Percentiles rank a stretch among this genome's conserved stretches.
Conservation (phyloP, 2,113 vertebrate species). For the Aythya baeri region DNA sequence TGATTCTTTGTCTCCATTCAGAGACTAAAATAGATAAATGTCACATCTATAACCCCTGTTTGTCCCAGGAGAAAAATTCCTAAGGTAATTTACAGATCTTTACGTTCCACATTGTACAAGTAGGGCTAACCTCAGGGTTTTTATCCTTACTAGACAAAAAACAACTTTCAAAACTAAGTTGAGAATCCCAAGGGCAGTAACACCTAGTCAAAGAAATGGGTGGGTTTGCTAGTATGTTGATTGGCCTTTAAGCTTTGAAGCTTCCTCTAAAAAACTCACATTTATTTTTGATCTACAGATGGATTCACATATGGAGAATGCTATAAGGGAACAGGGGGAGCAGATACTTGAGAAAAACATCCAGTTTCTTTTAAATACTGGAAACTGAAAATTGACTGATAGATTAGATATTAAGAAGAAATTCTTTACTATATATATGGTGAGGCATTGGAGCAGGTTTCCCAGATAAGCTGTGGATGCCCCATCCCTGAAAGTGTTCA, state of each 20-base stretch:
- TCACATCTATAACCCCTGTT: neutral
- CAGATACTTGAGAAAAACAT: neutral
- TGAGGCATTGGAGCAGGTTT: too few relatives aligned
- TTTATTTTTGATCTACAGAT: neutral
- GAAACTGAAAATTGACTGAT: neutral
- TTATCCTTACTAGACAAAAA: neutral
- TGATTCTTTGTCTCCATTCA: neutral
- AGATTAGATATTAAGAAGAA: too few relatives aligned
- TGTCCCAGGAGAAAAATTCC: neutral
- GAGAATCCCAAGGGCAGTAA: neutral
- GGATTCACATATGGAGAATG: neutral
- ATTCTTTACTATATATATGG: too few relatives aligned
- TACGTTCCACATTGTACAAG: rapidly evolving
- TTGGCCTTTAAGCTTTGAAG: neutral
- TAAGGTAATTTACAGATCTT: neutral
- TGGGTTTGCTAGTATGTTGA: neutral
- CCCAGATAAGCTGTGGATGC: too few relatives aligned
- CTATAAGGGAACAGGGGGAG: neutral
- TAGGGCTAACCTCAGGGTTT: neutral
- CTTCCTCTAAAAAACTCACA: neutral
- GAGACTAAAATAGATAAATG: neutral
- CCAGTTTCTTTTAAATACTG: neutral
- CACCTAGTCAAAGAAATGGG: neutral
- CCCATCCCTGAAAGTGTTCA: too few relatives aligned
- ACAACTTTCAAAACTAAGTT: neutral